These are phyloP conservation scores for Mayetiola destructor DNA, from an alignment of 2,888 invertebrate species.

Conservation along the genomic window DNA sequence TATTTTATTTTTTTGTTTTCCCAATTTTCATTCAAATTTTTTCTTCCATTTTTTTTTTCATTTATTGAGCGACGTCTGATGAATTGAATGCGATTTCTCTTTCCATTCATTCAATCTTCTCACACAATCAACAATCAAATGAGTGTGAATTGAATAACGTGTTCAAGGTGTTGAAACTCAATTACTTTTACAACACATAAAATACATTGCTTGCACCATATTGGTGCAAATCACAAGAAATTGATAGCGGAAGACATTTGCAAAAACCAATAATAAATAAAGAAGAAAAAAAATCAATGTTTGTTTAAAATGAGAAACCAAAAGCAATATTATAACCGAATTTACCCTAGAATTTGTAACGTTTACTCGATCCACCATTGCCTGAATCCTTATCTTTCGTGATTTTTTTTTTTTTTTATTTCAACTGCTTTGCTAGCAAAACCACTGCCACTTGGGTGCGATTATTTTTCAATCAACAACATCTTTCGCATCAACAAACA, in stretches of 20 bases:
- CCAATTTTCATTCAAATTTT: neutral
- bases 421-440: neutral
- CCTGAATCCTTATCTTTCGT: too few relatives aligned
- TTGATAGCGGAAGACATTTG: too few relatives aligned
- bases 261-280: too few relatives aligned
- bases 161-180: slow-evolving; percentile 9
- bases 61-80: too few relatives aligned
- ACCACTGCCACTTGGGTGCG: slow-evolving; percentile 14
- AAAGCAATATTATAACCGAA: neutral
- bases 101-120: neutral
- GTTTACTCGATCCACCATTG: too few relatives aligned
- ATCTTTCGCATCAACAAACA: slow-evolving; percentile 7
- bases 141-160: neutral
- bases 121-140: neutral
- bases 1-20: neutral
- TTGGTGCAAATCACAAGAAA: too few relatives aligned
- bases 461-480: slow-evolving; percentile 15
- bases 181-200: too few relatives aligned
- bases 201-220: too few relatives aligned
- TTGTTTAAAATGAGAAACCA: neutral
- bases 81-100: too few relatives aligned
- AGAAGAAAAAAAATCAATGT: too few relatives aligned
- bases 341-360: neutral
- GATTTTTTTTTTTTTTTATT: neutral
- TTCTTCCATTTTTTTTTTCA: neutral